Evolutionary conservation across 2,797 vertebrate genomes (phyloP), one percentile per base, ranked within the genome.

Genomic region (Sandelia bainsii): DNA sequence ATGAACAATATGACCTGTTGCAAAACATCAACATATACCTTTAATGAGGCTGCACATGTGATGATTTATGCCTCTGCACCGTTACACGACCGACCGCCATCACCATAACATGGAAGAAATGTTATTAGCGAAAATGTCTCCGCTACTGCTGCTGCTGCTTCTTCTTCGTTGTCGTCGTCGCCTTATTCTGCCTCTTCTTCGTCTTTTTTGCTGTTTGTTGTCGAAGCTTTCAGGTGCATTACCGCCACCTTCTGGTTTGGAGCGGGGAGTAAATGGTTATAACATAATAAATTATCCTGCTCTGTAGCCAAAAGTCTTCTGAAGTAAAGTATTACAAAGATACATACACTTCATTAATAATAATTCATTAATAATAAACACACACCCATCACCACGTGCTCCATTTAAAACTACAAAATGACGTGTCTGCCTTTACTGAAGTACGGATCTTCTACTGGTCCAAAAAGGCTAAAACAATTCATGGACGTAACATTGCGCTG

Each of bases 81-180:
- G 2, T 6, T 0, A 2, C 8, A 7, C 0, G 1, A 1, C n/a
- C 23, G 0, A 6, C 32, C 16, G 0, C 0, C 6, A 6, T 0
- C n/a, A 44, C 13, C 17, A 40, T 58, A 53, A 57, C 67, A 9
- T 70, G 67, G 67, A 66, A 85, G 20, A 90, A 73, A 83, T 82
- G 10, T 0, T 0, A 70, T 11, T 34, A 20, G 42, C 0, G 50
- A n/a, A 7, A 10, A 46, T 45, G 42, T 17, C 16, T 17, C 42
- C 5, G 4, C 19, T n/a, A 0, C 44, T 46, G 8, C 44, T 46
- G 9, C 44, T 2, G 3, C 44, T 46, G n/a, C 42, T 19, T 45
- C 44, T 8, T 45, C 44, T 45, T 45, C 12, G 13, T 13, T 39
- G 37, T 32, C 4, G 32, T 4, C 4, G 8, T 8, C 4, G 32